Conservation (phyloP, 2,888 invertebrate genomes). For the Oxytorus armatus region DNA sequence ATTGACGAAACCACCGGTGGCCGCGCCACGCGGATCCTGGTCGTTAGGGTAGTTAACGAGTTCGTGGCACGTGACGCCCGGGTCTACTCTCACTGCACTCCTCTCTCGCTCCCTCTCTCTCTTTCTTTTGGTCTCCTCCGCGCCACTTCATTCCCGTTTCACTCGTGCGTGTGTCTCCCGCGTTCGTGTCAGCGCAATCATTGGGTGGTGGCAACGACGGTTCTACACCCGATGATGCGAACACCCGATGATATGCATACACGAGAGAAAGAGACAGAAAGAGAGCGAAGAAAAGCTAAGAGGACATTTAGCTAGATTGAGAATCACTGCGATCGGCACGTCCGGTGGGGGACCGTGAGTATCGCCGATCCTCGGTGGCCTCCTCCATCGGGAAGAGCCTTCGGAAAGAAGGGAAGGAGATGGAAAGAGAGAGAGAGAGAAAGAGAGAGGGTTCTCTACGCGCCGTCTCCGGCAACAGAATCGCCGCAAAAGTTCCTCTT, state of each 20-base stretch:
- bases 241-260: constrained; percentile 45
- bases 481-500: constrained; percentile 22
- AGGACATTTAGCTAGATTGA: constrained; percentile 68
- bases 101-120: constrained; percentile 31
- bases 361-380: constrained; percentile 64
- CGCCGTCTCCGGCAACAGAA: constrained; percentile 31
- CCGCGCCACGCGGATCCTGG: constrained; percentile 80
- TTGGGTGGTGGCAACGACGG: constrained; percentile 61
- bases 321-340: constrained; percentile 77
- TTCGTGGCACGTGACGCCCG: constrained; percentile 80
- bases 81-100: constrained; percentile 51
- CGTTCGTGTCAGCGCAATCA: constrained; percentile 66
- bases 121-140: constrained; percentile 31
- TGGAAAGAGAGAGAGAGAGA: constrained; percentile 13
- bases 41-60: constrained; percentile 82
- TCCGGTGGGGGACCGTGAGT: constrained; percentile 77
- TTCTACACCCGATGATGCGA: constrained; percentile 57
- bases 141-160: constrained; percentile 63
- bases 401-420: constrained; percentile 31
- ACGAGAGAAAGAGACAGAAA: constrained; percentile 20
- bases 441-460: constrained; percentile 9
- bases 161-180: constrained; percentile 56
- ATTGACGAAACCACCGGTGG: constrained; percentile 78
- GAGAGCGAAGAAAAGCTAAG: constrained; percentile 16
- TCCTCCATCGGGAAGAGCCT: constrained; percentile 52